Evolutionary conservation across 2,113 vertebrate genomes (phyloP), one percentile per base, ranked within the genome.

Genomic region (Ahaetulla prasina): DNA sequence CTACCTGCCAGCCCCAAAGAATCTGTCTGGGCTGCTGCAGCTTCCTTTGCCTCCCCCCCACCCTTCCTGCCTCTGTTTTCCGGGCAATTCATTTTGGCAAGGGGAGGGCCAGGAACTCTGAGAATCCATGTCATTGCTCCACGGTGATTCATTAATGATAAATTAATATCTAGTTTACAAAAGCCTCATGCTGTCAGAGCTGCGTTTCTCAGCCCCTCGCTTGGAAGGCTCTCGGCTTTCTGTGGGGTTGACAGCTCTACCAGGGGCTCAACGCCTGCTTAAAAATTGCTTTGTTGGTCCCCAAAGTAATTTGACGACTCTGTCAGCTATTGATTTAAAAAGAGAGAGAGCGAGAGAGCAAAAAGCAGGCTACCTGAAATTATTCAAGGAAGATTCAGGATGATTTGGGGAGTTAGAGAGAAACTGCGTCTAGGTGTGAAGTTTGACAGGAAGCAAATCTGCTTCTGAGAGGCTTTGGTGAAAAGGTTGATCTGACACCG

Each of bases 321-420:
- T 98, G 98, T 98, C 98, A 98, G 97, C 97, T 97, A 97, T 98
- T 98, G 98, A 98, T 98, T 98, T 97, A 97, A 98, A 97, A 57
- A 50, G 20, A n/a, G 3, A 23, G 27, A 63, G 27, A 57, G 55
- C 25, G 27, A 2, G 25, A 30, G 10, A 30, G 27, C 3, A 27
- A 10, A 2, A 35, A 68, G 12, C 63, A 20, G 97, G 25, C 88
- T 85, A 95, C 96, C 96, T 91, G 93, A 95, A 98, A 98, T 98
- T 98, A 98, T 98, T 98, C 97, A 97, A 96, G 35, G 35, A 39
- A 80, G 96, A 96, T 97, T 95, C 94, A 89, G 94, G 96, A 97
- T 97, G 97, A 97, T 96, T 98, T 96, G 94, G 92, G 97, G 96
- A 97, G 97, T 97, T 97, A 96, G 96, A 95, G 94, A 91, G 97